Conservation (phyloP, 2,888 invertebrate genomes). For the Pristionchus japonicus region DNA sequence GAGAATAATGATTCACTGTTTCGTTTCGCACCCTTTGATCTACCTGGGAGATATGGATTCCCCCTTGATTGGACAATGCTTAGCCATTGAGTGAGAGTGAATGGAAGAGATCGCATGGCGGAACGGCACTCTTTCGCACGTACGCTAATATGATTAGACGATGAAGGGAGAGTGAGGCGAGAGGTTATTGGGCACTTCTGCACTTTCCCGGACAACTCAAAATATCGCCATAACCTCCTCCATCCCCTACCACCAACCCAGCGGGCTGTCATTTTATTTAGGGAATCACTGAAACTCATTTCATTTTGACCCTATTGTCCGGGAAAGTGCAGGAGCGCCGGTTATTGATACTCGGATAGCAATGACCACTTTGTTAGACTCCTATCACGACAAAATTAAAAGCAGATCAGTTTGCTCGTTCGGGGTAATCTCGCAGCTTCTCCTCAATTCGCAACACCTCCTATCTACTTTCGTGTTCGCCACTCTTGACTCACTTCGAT, state of each 20-base stretch:
- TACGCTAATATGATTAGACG: background rate
- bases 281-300: no score
- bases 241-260: no score
- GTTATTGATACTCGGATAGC: background rate
- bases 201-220: no score
- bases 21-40: slow-evolving; percentile 16
- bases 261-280: no score
- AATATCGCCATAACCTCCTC: no score
- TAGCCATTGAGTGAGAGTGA: background rate
- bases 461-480: no score
- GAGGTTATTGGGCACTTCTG: background rate
- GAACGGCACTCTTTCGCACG: background rate
- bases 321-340: no score
- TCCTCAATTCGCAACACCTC: background rate
- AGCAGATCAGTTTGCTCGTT: background rate
- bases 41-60: background rate
- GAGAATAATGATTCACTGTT: background rate
- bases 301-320: no score
- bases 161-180: background rate
- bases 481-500: background rate
- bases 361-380: no score
- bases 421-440: background rate
- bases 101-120: background rate
- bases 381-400: background rate
- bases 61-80: background rate